Percentiles rank a stretch among this genome's conserved stretches.
Evolutionary conservation across 2,797 vertebrate genomes (phyloP).

Genomic region (Fratercula arctica): DNA sequence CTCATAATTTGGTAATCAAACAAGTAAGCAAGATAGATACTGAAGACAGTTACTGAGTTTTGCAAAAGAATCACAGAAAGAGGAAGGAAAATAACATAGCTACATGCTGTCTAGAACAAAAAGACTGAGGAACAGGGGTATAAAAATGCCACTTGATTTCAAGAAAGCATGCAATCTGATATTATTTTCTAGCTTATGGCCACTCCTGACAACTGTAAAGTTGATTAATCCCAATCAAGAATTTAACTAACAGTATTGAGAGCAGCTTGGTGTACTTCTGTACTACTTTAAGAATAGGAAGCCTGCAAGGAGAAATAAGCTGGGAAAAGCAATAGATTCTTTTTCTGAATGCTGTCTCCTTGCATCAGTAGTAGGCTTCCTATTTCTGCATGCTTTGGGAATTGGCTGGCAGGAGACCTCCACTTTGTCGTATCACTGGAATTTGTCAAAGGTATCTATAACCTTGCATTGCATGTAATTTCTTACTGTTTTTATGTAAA

Average conservation of each 20-base stretch:
- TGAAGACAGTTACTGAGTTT: not conserved
- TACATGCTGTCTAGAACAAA: not conserved
- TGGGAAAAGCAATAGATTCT: not conserved
- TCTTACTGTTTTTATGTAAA: not conserved
- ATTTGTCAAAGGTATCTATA: not conserved
- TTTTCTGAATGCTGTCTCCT: not conserved
- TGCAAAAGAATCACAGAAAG: not conserved
- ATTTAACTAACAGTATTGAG: not conserved
- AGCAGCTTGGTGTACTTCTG: not conserved
- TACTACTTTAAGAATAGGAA: not conserved
- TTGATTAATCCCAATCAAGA: not conserved
- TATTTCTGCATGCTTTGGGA: not conserved
- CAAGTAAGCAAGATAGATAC: not conserved
- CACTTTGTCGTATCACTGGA: not conserved
- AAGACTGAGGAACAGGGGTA: not conserved
- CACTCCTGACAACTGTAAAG: not conserved
- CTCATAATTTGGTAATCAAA: not conserved
- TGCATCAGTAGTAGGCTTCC: not conserved
- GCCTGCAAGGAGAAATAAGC: not conserved
- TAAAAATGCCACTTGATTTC: not conserved
- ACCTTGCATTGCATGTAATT: not conserved
- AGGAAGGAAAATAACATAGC: not conserved
- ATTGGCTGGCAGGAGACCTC: not conserved
- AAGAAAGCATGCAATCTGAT: not conserved
- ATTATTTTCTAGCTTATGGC: not conserved